phyloP scores from a whole-genome alignment of 2,113 vertebrate genomes.

The Lanius ludovicianus region DNA sequence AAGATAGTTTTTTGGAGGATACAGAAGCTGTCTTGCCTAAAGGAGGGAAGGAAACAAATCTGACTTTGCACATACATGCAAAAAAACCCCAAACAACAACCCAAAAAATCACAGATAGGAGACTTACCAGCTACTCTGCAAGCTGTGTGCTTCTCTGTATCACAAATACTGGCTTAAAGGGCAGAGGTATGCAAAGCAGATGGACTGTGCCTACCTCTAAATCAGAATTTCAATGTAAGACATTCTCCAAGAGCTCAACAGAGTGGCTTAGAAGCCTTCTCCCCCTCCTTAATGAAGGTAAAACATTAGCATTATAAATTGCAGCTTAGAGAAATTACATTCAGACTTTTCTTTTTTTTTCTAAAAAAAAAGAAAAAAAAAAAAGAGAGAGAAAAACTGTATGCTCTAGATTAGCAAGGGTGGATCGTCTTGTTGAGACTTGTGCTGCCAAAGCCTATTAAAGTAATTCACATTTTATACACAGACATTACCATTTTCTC shows the following conservation, averaged over 20 bases:
- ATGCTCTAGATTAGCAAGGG: neutral
- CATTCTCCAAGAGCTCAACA: neutral
- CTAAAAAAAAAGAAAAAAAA: neutral
- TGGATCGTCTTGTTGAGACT: slow-evolving; percentile 48
- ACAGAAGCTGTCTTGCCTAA: neutral
- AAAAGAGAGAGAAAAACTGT: neutral
- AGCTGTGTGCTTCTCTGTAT: neutral
- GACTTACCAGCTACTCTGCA: neutral
- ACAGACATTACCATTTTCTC: slow-evolving; percentile 65
- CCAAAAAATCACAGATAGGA: neutral
- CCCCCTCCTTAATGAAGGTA: neutral
- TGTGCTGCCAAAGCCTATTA: slow-evolving; percentile 54
- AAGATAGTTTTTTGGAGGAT: neutral
- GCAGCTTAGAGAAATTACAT: slow-evolving; percentile 44
- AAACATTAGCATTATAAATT: slow-evolving; percentile 45
- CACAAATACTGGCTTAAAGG: slow-evolving; percentile 22
- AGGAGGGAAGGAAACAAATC: neutral
- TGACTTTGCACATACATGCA: neutral
- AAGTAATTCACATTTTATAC: slow-evolving; percentile 53
- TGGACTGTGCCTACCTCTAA: neutral
- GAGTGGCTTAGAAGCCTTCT: neutral
- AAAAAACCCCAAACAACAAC: neutral
- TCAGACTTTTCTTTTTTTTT: neutral
- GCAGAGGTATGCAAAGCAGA: slow-evolving; percentile 45
- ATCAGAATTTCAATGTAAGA: slow-evolving; percentile 21